A percentile compares a stretch with the other conserved stretches of the same genome.
Conservation (phyloP, 2,888 invertebrate genomes). For the Alentia gelatinosa region DNA sequence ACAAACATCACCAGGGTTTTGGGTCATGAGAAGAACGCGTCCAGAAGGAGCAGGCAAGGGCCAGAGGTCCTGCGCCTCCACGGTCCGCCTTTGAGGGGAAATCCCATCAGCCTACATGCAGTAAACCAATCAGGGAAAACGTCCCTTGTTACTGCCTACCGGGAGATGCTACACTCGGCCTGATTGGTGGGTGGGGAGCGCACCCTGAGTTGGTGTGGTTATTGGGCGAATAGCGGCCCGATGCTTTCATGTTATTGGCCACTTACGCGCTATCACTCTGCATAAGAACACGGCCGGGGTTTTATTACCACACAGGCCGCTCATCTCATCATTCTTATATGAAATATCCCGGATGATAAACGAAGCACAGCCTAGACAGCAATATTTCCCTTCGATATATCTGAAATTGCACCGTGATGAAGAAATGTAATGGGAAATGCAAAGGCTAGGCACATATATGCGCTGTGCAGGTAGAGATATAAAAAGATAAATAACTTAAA, state of each 20-base stretch:
- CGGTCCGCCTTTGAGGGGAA: too few species aligned
- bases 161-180: background rate
- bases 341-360: too few species aligned
- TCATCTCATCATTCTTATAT: too few species aligned
- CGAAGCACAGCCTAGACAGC: too few species aligned
- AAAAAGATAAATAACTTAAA: too few species aligned
- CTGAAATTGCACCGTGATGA: too few species aligned
- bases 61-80: background rate
- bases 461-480: too few species aligned
- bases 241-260: background rate
- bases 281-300: background rate
- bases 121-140: slow-evolving; percentile 15
- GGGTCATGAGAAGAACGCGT: background rate
- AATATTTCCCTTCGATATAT: too few species aligned
- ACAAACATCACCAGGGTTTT: background rate
- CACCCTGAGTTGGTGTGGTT: background rate
- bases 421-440: too few species aligned
- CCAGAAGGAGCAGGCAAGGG: background rate
- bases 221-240: background rate
- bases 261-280: background rate
- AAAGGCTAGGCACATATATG: too few species aligned
- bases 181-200: background rate
- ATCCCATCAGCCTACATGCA: background rate
- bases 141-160: background rate
- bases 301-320: background rate